These are phyloP conservation scores for Amia ocellicauda DNA, from an alignment of 2,113 vertebrate species.

Conservation along the genomic window DNA sequence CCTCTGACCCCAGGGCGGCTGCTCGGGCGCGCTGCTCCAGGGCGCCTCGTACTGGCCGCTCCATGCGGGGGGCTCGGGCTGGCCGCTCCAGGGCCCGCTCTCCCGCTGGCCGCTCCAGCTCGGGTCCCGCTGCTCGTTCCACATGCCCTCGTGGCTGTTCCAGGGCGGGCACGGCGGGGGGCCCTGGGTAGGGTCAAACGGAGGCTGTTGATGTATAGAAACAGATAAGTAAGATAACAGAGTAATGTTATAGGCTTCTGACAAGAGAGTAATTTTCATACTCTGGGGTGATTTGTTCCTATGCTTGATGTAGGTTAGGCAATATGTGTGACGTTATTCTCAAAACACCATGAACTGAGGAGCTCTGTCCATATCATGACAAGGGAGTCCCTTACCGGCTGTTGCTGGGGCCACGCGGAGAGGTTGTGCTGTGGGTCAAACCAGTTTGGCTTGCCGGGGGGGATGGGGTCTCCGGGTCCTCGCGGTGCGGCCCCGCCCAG, in stretches of 20 bases:
- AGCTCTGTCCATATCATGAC: no score
- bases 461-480: conserved; percentile 75
- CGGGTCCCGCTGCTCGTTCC: conserved; percentile 89
- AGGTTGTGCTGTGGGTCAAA: conserved; percentile 89
- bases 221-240: background rate
- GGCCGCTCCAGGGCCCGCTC: conserved; percentile 51
- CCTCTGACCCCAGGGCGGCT: conserved; percentile 92
- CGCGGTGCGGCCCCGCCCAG: conserved; percentile 50
- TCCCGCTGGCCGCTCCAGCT: conserved; percentile 90
- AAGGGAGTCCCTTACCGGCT: conserved; percentile 47
- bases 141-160: conserved; percentile 95
- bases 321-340: no score
- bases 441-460: conserved; percentile 83
- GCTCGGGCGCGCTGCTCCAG: conserved; percentile 86
- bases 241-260: no score
- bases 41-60: conserved; percentile 72
- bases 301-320: no score
- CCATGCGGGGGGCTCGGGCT: conserved; percentile 61
- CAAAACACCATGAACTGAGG: no score
- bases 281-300: no score
- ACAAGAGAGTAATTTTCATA: no score
- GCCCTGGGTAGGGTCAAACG: conserved; percentile 75
- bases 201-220: conserved; percentile 52
- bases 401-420: conserved; percentile 80
- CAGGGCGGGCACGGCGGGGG: conserved; percentile 94